These are phyloP conservation scores for Lymantria dispar DNA, from an alignment of 2,888 invertebrate genomes.

Conservation along the genomic window DNA sequence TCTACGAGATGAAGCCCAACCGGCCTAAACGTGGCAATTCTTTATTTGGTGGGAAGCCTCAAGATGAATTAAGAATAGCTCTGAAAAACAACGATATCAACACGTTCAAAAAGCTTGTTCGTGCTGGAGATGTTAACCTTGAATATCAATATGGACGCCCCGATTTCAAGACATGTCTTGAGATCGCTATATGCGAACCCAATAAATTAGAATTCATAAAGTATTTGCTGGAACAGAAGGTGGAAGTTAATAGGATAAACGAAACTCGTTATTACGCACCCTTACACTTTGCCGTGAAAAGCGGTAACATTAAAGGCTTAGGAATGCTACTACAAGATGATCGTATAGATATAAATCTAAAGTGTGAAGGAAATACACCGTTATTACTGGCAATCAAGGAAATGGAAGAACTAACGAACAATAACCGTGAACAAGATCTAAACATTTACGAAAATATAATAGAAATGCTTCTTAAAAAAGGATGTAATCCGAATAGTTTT, in stretches of 20 bases:
- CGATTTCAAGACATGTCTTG: conserved; percentile 83
- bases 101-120: conserved; percentile 77
- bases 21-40: conserved; percentile 66
- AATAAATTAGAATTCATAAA: conserved; percentile 80
- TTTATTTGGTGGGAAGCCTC: conserved; percentile 72
- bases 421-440: conserved; percentile 66
- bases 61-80: conserved; percentile 74
- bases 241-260: conserved; percentile 83
- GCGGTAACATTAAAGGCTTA: conserved; percentile 73
- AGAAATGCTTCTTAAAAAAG: conserved; percentile 77
- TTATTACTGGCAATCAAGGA: conserved; percentile 76
- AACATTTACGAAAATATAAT: conserved; percentile 74
- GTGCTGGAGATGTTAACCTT: conserved; percentile 73
- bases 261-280: conserved; percentile 82
- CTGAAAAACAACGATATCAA: conserved; percentile 76
- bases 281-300: conserved; percentile 85
- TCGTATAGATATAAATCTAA: conserved; percentile 73
- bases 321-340: conserved; percentile 69
- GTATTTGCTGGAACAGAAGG: conserved; percentile 82
- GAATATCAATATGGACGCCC: conserved; percentile 81
- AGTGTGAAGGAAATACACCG: conserved; percentile 77
- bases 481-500: conserved; percentile 79
- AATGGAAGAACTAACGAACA: conserved; percentile 69
- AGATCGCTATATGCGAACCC: conserved; percentile 78
- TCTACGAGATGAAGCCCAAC: conserved; percentile 74